Percentiles rank a stretch among this genome's conserved stretches.
phyloP scores from a whole-genome alignment of 1,140 invertebrate species.

The Cotesia vestalis region DNA sequence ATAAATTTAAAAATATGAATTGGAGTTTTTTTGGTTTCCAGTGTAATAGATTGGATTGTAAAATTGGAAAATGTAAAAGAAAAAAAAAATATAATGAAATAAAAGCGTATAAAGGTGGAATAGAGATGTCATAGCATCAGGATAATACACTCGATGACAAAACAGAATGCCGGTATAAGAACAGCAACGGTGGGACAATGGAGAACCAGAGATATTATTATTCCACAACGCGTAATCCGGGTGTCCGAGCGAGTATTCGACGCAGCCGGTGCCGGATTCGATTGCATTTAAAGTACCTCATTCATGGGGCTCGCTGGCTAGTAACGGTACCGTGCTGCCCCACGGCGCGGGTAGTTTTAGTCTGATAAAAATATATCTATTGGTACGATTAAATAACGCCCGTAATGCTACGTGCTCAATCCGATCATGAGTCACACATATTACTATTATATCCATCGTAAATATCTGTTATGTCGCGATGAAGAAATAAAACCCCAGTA shows the following conservation, averaged over 20 bases:
- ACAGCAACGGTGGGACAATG: not conserved
- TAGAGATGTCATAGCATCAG: not conserved
- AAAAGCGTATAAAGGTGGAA: not conserved
- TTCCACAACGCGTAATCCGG: slow-evolving; percentile 48
- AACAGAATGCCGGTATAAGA: slow-evolving; percentile 2
- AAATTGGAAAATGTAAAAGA: too few relatives aligned
- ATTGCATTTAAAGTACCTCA: slow-evolving; percentile 54
- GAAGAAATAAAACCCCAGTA: slow-evolving; percentile 3
- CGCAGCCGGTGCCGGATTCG: slow-evolving; percentile 45
- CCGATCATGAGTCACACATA: slow-evolving; percentile 28
- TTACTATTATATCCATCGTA: not conserved
- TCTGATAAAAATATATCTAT: slow-evolving; percentile 23
- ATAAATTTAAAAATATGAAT: not conserved
- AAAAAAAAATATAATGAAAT: too few relatives aligned
- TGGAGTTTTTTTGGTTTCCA: not conserved
- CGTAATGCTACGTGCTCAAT: slow-evolving; percentile 28
- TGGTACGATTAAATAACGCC: slow-evolving; percentile 14
- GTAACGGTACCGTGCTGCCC: too few relatives aligned
- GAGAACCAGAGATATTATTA: slow-evolving; percentile 50
- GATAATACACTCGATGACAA: slow-evolving; percentile 15
- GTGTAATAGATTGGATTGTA: not conserved
- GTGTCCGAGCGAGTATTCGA: slow-evolving; percentile 49
- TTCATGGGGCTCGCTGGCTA: slow-evolving; percentile 35
- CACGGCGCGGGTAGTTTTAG: slow-evolving; percentile 15
- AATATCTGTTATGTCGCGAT: slow-evolving; percentile 1